phyloP scores from a whole-genome alignment of 53 echinoderm and acorn worm species.

The Holothuria scabra region DNA sequence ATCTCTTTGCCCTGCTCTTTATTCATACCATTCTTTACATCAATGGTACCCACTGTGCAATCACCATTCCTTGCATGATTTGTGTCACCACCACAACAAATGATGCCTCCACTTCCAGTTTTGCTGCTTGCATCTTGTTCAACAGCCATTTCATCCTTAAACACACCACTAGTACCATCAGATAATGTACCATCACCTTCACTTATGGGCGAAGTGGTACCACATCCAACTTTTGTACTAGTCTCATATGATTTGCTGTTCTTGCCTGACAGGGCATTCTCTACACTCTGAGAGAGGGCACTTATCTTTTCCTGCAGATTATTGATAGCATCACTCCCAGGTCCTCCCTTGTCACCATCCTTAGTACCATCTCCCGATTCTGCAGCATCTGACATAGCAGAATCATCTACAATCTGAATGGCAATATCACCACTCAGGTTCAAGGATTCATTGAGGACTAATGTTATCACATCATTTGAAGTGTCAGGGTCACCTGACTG shows the following conservation, averaged over 20 bases:
- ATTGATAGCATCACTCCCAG: neutral
- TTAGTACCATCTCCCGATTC: neutral
- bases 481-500: too few relatives aligned
- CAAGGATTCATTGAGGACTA: slow-evolving; percentile 21
- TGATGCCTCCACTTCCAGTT: too few relatives aligned
- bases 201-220: too few relatives aligned
- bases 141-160: too few relatives aligned
- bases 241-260: neutral
- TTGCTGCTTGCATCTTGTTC: too few relatives aligned
- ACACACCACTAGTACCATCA: too few relatives aligned
- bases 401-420: slow-evolving; percentile 37
- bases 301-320: slow-evolving; percentile 12
- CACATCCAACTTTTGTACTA: neutral
- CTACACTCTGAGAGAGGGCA: slow-evolving; percentile 3
- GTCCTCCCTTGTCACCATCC: neutral
- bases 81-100: too few relatives aligned
- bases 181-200: too few relatives aligned
- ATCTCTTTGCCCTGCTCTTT: too few relatives aligned
- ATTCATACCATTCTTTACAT: too few relatives aligned
- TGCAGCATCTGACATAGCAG: neutral
- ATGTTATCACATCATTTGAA: neutral
- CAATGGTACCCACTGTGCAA: too few relatives aligned
- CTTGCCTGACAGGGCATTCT: slow-evolving; percentile 1
- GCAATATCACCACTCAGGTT: slow-evolving; percentile 35
- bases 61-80: too few relatives aligned